Base-by-base conservation (phyloP, 1,140 invertebrate genomes). In the Meloidogyne exigua region DNA sequence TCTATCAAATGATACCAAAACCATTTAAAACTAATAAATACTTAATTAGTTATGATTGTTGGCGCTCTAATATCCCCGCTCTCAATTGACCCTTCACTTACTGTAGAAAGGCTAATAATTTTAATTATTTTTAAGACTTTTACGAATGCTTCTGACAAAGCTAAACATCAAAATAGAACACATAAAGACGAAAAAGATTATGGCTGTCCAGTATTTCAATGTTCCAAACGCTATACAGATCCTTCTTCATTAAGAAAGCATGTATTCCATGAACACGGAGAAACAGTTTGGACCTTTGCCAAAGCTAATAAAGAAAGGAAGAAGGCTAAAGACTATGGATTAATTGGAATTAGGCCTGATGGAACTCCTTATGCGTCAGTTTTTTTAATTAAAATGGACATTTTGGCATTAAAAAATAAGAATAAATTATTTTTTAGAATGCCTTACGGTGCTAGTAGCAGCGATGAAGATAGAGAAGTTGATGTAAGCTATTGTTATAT, bases 231-330 rank as follows among this genome's bases (percentile, higher is more conserved):
- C 21, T 99, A 99, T 87, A 99, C 96, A 0, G 95, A 92, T 83
- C 95, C 95, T 0, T 96, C 94, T 70, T 97, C 95, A 0, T 88
- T 98, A 21, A 88, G 95, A 23, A 98, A 98, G 88, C 95, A 98
- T 87, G 95, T 98, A 0, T 98, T 98, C 88, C 98, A 96, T 0
- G 95, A 98, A 0, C 96, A 99, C 86, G 96, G 96, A 0, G 92
- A 95, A 9, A 36, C 42, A 11, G 72, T 73, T 62, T 73, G 72
- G 72, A 42, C 62, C 5, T 73, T 73, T 64, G 72, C 72, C 4
- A 73, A 73, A 65, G 39, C 42, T n/a, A 73, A 36, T 13, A 73
- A 73, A n/a, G 72, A 73, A 65, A 65, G 65, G 5, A 73, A 73
- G 13, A 36, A 62, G 15, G 62, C 72, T 13, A 73, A 73, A 36